Conservation (phyloP, 1,140 invertebrate genomes). For the Dendroctonus ponderosae region DNA sequence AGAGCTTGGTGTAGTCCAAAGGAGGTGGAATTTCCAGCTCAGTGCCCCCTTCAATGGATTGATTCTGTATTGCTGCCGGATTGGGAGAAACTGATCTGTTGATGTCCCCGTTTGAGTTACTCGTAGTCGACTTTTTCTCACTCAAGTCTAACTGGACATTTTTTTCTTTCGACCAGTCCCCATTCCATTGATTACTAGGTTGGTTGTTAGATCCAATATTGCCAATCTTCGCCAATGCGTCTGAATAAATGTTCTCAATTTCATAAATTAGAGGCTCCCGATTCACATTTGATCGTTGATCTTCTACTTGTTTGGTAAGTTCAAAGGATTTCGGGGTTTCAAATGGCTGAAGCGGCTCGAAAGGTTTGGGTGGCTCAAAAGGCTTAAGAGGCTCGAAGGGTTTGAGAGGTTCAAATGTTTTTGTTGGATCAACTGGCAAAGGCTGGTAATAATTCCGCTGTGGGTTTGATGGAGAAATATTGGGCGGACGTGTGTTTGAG, state of each 20-base stretch:
- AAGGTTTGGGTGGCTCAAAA: conserved; percentile 33
- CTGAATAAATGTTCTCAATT: conserved; percentile 27
- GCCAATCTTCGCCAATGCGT: conserved; percentile 28
- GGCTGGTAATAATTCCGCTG: conserved; percentile 17
- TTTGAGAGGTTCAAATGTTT: background rate
- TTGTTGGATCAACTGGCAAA: conserved; percentile 14
- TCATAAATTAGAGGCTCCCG: conserved; percentile 17
- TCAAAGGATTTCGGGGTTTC: conserved; percentile 41
- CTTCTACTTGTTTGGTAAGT: conserved; percentile 42
- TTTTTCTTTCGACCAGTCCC: background rate
- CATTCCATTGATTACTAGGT: no score
- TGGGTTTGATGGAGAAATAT: no score
- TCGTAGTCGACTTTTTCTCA: no score
- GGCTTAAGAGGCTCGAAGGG: conserved; percentile 25
- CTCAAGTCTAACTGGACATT: background rate
- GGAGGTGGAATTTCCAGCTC: conserved; percentile 9
- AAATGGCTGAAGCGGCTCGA: conserved; percentile 41
- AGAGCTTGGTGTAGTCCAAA: conserved; percentile 4
- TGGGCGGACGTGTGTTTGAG: no score
- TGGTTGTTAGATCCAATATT: conserved; percentile 7
- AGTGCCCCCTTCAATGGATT: background rate
- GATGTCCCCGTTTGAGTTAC: no score
- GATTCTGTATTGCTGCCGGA: no score
- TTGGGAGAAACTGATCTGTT: no score
- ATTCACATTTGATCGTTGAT: conserved; percentile 34